Evolutionary conservation across 2,888 invertebrate genomes (phyloP), one percentile per base, ranked within the genome.

Genomic region (Axea sp.): DNA sequence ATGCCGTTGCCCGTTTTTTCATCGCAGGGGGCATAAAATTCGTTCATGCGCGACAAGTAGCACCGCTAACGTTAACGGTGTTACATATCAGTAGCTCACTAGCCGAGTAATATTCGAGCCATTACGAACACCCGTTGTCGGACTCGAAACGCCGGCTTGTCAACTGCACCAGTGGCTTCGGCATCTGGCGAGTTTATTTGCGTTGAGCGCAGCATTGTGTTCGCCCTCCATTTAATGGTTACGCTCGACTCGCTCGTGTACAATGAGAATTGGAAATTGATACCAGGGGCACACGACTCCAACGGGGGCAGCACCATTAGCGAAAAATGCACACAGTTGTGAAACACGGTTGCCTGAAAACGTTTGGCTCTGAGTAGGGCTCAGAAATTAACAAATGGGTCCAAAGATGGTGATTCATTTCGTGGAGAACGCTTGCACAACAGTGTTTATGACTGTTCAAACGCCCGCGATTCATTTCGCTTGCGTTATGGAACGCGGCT

Each of bases 181-280:
- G 69, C 69, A 74, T 74, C 64, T 64, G 69, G 35, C 51, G 43
- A 69, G 69, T 75, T 65, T 69, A 69, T 71, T 69, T 65, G 69
- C 45, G 59, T 9, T 4, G 51, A 45, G 65, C n/a, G n/a, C 24
- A 11, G 73, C 60, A 72, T 72, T 72, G 72, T 69, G 33, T 41
- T 53, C 47, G 33, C 51, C 51, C 71, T 43, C 59, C 35, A 22
- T 65, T 60, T 51, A 67, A 73, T 49, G 59, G 67, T 55, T 67
- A 59, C 67, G 67, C 65, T 73, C 67, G 67, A 60, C 11, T 71
- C 37, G 43, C 19, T 49, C 55, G 41, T 62, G 28, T 28, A 64
- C 57, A 62, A 71, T 62, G 33, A 30, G 19, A 47, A 31, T 45
- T 45, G 39, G 62, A 69, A 69, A 69, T 69, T 62, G 45, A 69